phyloP scores from a whole-genome alignment of 2,888 invertebrate species.

The Aelia acuminata region DNA sequence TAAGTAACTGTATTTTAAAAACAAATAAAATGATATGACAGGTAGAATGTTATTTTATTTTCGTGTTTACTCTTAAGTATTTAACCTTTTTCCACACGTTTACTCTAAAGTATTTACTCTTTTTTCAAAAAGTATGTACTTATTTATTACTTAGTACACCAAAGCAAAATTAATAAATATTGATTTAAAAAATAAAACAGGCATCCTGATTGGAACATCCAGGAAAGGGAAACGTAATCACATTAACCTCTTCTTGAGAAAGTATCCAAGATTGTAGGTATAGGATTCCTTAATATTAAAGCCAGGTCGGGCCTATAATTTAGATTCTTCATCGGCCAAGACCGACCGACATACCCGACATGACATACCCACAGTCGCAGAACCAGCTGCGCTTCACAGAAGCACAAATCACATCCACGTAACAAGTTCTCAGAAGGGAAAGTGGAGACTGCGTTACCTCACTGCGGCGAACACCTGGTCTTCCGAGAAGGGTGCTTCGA shows the following conservation, averaged over 20 bases:
- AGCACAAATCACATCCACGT: conserved; percentile 41
- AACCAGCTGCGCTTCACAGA: conserved; percentile 32
- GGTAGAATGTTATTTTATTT: too few species aligned
- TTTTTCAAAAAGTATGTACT: too few species aligned
- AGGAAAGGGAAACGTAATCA: not conserved
- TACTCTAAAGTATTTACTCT: too few species aligned
- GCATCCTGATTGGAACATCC: not conserved
- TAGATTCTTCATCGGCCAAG: conserved; percentile 1
- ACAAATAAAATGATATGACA: too few species aligned
- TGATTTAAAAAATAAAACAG: not conserved
- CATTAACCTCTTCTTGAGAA: not conserved
- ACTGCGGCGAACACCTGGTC: not conserved
- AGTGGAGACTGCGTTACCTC: conserved; percentile 40
- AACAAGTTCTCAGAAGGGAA: conserved; percentile 40
- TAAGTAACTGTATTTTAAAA: too few species aligned
- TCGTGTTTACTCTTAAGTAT: too few species aligned
- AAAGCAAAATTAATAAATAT: too few species aligned
- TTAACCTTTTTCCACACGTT: too few species aligned
- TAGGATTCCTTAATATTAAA: not conserved
- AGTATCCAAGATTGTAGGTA: not conserved
- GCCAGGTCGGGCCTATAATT: not conserved
- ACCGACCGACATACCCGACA: not conserved
- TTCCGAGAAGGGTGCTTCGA: conserved; percentile 14
- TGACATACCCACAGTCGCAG: conserved; percentile 19
- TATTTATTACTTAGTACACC: too few species aligned